A percentile compares a stretch with the other conserved stretches of the same genome.
Evolutionary conservation across 37 sponge, comb jelly and placozoan species (phyloP).

Genomic region (Corticium candelabrum): DNA sequence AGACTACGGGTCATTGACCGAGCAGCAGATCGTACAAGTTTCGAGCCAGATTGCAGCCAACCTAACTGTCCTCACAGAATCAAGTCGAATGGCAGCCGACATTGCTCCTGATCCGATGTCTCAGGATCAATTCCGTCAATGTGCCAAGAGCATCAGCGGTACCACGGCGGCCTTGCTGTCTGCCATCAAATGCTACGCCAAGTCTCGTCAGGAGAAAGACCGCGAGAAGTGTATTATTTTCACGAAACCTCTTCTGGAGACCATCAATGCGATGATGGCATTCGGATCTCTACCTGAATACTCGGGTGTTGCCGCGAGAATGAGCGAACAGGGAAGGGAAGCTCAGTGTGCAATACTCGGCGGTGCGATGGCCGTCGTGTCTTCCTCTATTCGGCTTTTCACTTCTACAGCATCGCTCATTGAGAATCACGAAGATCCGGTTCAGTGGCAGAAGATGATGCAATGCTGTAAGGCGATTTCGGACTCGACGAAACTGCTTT

Average conservation of each 20-base stretch:
- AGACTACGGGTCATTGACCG: constrained; percentile 20
- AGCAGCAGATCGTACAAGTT: constrained; percentile 31
- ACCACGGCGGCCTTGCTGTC: constrained; percentile 41
- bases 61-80: constrained; percentile 35
- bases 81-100: constrained; percentile 38
- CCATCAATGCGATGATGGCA: constrained; percentile 43
- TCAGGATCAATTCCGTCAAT: constrained; percentile 29
- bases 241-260: constrained; percentile 37
- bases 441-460: constrained; percentile 45
- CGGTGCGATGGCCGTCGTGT: constrained; percentile 64
- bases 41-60: constrained; percentile 53
- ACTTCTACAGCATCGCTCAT: constrained; percentile 12
- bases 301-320: constrained; percentile 35
- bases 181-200: constrained; percentile 39
- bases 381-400: constrained; percentile 47
- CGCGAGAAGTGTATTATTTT: constrained; percentile 44
- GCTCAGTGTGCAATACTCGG: constrained; percentile 57
- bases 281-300: constrained; percentile 37
- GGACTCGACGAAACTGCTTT: constrained; percentile 43
- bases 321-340: constrained; percentile 30
- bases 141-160: constrained; percentile 42
- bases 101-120: neutral
- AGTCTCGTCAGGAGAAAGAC: constrained; percentile 17
- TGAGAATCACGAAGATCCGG: constrained; percentile 8
- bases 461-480: constrained; percentile 54